Evolutionary conservation across 2,113 vertebrate genomes (phyloP).

Genomic region (Melanerpes formicivorus): DNA sequence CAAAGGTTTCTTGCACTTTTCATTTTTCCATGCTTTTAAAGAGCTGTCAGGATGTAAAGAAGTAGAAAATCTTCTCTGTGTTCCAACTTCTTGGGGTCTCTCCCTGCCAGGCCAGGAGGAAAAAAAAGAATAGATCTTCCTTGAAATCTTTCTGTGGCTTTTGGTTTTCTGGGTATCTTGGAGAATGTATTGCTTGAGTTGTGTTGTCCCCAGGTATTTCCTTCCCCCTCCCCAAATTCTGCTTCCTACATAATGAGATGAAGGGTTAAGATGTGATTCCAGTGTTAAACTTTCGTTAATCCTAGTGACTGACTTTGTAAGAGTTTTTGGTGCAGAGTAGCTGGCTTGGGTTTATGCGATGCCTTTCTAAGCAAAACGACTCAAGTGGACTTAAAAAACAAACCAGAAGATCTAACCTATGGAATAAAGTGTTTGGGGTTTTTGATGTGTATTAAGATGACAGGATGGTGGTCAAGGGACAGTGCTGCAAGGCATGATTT

Average conservation of each 20-base stretch:
- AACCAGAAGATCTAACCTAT: background rate
- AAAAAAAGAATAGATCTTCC: slow-evolving; percentile 42
- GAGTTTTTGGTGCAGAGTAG: background rate
- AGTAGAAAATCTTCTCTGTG: background rate
- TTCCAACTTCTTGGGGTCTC: background rate
- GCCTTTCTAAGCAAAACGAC: background rate
- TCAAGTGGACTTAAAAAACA: background rate
- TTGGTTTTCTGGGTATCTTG: slow-evolving; percentile 23
- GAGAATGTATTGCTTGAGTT: background rate
- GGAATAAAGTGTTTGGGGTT: background rate
- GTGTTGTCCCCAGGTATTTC: background rate
- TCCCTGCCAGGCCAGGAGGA: slow-evolving; percentile 43
- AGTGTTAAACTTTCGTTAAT: background rate
- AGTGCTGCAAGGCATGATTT: background rate
- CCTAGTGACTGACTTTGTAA: background rate
- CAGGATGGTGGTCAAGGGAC: background rate
- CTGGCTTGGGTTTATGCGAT: background rate
- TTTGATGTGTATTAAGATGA: background rate
- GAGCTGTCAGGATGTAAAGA: background rate
- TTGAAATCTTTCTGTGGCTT: slow-evolving; percentile 42
- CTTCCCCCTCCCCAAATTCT: background rate
- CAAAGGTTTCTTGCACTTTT: background rate
- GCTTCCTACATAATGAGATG: background rate
- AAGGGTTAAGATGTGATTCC: slow-evolving; percentile 2
- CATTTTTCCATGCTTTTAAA: background rate